Conservation (phyloP, 2,113 vertebrate genomes). For the Hemibagrus wyckioides region DNA sequence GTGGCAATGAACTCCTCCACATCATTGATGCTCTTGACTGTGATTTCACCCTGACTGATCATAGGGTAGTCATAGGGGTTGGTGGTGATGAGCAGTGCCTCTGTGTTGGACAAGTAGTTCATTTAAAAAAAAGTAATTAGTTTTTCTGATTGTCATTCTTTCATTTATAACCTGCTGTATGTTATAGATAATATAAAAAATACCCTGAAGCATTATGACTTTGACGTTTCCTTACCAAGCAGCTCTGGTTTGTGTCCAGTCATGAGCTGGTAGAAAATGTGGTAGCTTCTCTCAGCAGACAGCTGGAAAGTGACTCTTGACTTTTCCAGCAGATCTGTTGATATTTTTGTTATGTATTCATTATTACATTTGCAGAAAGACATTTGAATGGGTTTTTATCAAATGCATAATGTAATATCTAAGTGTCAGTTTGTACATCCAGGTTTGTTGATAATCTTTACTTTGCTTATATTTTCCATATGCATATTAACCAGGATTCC, state of each 20-base stretch:
- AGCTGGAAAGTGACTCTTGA: constrained; percentile 64
- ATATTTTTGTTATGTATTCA: too few species aligned
- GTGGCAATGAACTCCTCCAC: constrained; percentile 87
- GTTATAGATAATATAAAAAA: too few species aligned
- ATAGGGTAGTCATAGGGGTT: constrained; percentile 85
- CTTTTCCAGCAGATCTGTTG: constrained; percentile 69
- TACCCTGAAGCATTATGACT: neutral
- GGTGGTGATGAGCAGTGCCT: constrained; percentile 82
- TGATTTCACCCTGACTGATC: constrained; percentile 87
- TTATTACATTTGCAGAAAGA: too few species aligned
- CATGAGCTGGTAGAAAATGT: constrained; percentile 76
- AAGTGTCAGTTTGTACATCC: neutral
- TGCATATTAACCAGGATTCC: too few species aligned
- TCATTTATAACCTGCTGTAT: too few species aligned
- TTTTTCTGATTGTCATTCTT: too few species aligned
- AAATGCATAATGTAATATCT: too few species aligned
- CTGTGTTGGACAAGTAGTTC: constrained; percentile 45
- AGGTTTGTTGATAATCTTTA: too few species aligned
- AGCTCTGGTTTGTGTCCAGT: constrained; percentile 73
- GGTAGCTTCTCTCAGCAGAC: constrained; percentile 73
- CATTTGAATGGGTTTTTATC: too few species aligned
- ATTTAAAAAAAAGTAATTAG: neutral
- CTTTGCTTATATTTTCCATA: too few species aligned
- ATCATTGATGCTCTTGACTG: constrained; percentile 86
- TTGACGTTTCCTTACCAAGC: constrained; percentile 62